A percentile compares a stretch with the other conserved stretches of the same genome.
These are phyloP conservation scores for Campoletis sonorensis DNA, from an alignment of 1,140 invertebrate genomes.

Conservation along the genomic window DNA sequence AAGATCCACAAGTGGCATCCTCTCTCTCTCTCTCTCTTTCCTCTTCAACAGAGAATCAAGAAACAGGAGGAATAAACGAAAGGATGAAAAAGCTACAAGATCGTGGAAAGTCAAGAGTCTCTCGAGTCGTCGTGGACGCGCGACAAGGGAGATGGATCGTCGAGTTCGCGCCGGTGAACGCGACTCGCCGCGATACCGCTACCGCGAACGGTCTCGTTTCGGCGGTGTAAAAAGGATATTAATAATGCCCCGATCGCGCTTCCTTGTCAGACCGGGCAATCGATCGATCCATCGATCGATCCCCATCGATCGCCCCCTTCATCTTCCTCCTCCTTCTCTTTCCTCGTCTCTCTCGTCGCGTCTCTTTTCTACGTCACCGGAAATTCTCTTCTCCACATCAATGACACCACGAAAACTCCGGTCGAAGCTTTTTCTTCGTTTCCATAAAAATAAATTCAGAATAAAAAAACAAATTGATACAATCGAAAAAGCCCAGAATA, in stretches of 20 bases:
- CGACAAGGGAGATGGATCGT: conserved; percentile 49
- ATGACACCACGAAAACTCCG: too few relatives aligned
- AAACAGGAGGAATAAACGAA: conserved; percentile 3
- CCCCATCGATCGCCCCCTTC: not conserved
- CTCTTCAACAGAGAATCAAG: conserved; percentile 15
- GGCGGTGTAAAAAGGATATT: conserved; percentile 48
- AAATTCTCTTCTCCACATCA: not conserved
- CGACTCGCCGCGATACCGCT: conserved; percentile 4
- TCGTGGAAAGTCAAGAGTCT: conserved; percentile 42
- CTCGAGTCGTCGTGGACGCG: conserved; percentile 14
- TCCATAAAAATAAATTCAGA: too few relatives aligned
- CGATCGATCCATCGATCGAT: conserved; percentile 39
- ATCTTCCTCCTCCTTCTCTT: not conserved
- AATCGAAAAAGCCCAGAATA: too few relatives aligned
- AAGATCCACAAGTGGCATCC: not conserved
- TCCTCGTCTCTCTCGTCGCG: not conserved
- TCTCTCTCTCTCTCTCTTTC: conserved; percentile 25
- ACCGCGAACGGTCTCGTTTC: conserved; percentile 35
- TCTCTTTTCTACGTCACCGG: not conserved
- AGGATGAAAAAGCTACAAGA: conserved; percentile 27
- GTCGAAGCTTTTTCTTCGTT: too few relatives aligned
- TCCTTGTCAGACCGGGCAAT: conserved; percentile 41
- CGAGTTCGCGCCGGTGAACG: conserved; percentile 42
- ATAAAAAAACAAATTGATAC: too few relatives aligned
- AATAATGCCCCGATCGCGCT: conserved; percentile 48